Evolutionary conservation across 2,888 invertebrate genomes (phyloP).

Genomic region (Dinocampus coccinellae): DNA sequence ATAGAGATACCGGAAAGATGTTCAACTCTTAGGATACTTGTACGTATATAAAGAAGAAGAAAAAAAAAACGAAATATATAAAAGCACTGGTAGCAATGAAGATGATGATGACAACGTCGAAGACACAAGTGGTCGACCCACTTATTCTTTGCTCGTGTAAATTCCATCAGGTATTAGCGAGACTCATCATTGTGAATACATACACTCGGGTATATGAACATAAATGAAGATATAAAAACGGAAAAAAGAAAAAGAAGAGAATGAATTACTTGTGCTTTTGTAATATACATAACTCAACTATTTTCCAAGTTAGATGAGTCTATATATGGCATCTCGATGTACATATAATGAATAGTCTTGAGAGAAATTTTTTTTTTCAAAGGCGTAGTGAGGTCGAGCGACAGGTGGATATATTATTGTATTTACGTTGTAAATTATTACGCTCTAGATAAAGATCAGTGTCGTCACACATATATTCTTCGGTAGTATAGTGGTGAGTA

Average conservation of each 20-base stretch:
- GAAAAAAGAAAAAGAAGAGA: neutral
- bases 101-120: conserved; percentile 2
- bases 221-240: neutral
- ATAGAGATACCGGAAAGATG: neutral
- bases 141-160: neutral
- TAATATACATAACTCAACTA: neutral
- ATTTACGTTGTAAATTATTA: conserved; percentile 39
- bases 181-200: neutral
- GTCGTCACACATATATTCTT: too few relatives aligned
- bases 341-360: neutral
- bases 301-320: neutral
- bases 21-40: neutral
- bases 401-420: conserved; percentile 7
- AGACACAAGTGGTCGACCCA: conserved; percentile 2
- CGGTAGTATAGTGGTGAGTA: too few relatives aligned
- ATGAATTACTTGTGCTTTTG: neutral
- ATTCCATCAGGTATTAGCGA: neutral
- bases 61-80: neutral
- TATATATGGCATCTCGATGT: neutral
- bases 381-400: conserved; percentile 10
- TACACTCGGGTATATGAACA: neutral
- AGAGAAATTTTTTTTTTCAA: neutral
- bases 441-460: too few relatives aligned
- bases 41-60: neutral
- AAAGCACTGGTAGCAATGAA: neutral